Evolutionary conservation across 2,888 invertebrate genomes (phyloP), one percentile per base, ranked within the genome.

Genomic region (Cosmorhoe ocellata): DNA sequence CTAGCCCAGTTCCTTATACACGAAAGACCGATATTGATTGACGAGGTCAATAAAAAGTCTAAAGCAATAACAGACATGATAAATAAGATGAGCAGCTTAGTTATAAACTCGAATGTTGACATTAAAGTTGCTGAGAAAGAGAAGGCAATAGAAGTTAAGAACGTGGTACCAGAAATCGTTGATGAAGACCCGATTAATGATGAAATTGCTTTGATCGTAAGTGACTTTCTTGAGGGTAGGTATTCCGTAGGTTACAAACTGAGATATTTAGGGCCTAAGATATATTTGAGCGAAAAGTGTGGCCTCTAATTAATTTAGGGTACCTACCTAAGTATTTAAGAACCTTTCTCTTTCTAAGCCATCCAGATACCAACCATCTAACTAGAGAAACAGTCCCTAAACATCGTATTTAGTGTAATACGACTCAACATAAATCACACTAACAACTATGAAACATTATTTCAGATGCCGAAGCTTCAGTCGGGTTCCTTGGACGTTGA

Each of bases 381-480:
- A n/a, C n/a, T n/a, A n/a, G n/a, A n/a, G n/a, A n/a, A n/a, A n/a
- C n/a, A n/a, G n/a, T n/a, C n/a, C n/a, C n/a, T n/a, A n/a, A n/a
- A n/a, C n/a, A n/a, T n/a, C n/a, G n/a, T n/a, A n/a, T n/a, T n/a
- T n/a, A n/a, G n/a, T n/a, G n/a, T n/a, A n/a, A n/a, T n/a, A n/a
- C n/a, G n/a, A n/a, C n/a, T n/a, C n/a, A n/a, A n/a, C n/a, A n/a
- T n/a, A n/a, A n/a, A n/a, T n/a, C n/a, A n/a, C 3, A 28, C 12
- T 34, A 28, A 28, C 31, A 31, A n/a, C 44, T 24, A n/a, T n/a
- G 32, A 12, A 26, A 34, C 24, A 8, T 39, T 43, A 13, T 40
- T 61, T 71, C 74, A 87, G 88, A 74, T 84, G 64, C 86, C 86
- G 26, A 79, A 71, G 63, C 63, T 87, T 43, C 73, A 82, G 32